Evolutionary conservation across 2,888 invertebrate species (phyloP).

Genomic region (Sympetrum striolatum): DNA sequence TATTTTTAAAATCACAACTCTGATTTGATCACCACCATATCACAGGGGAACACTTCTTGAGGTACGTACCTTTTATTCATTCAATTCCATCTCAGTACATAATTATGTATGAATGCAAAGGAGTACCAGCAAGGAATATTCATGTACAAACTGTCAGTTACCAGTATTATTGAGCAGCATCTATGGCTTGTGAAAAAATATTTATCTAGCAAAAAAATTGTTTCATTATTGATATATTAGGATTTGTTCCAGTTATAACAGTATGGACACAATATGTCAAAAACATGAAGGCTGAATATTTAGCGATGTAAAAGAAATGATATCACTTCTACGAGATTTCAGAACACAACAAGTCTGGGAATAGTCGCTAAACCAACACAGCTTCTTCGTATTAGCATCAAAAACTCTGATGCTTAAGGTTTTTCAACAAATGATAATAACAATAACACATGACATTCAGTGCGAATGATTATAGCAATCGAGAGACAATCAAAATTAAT

Average conservation of each 20-base stretch:
- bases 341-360: no score
- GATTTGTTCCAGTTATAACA: conserved; percentile 40
- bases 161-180: conserved; percentile 16
- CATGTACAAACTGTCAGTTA: neutral
- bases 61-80: neutral
- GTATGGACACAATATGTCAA: neutral
- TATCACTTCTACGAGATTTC: no score
- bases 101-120: conserved; percentile 12
- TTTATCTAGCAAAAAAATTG: conserved; percentile 32
- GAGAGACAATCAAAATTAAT: no score
- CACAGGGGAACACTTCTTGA: conserved; percentile 33
- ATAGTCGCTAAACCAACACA: no score
- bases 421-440: no score
- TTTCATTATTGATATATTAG: conserved; percentile 28
- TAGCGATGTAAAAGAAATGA: no score
- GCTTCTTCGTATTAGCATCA: no score
- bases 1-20: conserved; percentile 27
- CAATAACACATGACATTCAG: no score
- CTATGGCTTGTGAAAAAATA: conserved; percentile 32
- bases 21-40: conserved; percentile 37
- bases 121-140: conserved; percentile 8
- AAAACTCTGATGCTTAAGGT: no score
- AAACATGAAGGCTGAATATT: no score
- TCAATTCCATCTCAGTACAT: neutral
- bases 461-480: no score